Evolutionary conservation across 2,113 vertebrate genomes (phyloP).

Genomic region (Elaphurus davidianus): DNA sequence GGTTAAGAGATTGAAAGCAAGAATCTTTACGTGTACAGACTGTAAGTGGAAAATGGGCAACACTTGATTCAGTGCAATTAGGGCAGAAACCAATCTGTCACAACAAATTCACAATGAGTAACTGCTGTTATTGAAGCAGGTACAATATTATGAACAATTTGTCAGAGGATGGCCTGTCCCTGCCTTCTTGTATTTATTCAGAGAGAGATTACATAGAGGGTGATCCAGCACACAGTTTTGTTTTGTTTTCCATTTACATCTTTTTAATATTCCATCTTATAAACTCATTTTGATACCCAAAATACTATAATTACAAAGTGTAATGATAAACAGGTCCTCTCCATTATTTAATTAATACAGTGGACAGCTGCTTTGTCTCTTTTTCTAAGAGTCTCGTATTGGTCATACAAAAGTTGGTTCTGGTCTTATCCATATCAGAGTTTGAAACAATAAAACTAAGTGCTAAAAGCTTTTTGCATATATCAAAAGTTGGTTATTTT

Average conservation of each 20-base stretch:
- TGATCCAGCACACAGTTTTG: background rate
- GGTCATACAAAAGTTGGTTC: background rate
- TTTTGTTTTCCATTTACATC: background rate
- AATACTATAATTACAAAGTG: background rate
- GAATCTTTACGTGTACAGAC: background rate
- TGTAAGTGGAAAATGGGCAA: background rate
- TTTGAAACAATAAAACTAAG: background rate
- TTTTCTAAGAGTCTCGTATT: background rate
- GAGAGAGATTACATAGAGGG: background rate
- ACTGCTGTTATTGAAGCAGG: background rate
- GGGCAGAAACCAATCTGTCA: background rate
- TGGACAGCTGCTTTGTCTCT: background rate
- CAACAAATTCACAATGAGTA: background rate
- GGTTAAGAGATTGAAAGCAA: background rate
- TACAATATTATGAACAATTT: background rate
- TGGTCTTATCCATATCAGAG: background rate
- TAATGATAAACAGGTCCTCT: background rate
- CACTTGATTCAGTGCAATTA: background rate
- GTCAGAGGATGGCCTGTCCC: background rate
- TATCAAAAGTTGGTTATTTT: background rate
- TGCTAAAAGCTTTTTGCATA: background rate
- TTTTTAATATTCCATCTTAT: background rate
- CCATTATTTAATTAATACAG: background rate
- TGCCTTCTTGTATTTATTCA: background rate
- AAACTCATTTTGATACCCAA: background rate